A percentile compares a stretch with the other conserved stretches of the same genome.
These are phyloP conservation scores for Pangasius larnaudii DNA, from an alignment of 2,797 vertebrate species.

Conservation along the genomic window DNA sequence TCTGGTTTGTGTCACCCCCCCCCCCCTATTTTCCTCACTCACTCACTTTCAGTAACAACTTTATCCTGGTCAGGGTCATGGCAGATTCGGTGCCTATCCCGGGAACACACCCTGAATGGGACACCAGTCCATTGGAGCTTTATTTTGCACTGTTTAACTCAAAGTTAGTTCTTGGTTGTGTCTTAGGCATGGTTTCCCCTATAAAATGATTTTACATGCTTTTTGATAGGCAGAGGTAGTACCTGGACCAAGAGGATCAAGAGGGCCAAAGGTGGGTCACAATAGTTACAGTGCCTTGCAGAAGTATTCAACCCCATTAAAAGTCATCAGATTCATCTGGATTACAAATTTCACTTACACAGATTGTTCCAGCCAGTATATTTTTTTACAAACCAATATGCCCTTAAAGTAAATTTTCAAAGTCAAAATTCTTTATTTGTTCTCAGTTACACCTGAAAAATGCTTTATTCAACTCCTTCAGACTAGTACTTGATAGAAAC, in stretches of 20 bases:
- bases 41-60: background rate
- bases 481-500: background rate
- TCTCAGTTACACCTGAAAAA: background rate
- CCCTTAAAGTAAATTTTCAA: background rate
- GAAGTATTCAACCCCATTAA: background rate
- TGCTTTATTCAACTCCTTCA: background rate
- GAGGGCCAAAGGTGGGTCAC: constrained; percentile 90
- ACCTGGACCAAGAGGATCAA: constrained; percentile 82
- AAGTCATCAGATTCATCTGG: background rate
- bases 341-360: background rate
- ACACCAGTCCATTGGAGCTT: background rate
- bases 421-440: background rate
- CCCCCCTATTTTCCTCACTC: too few species aligned
- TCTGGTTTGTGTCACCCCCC: background rate
- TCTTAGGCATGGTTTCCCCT: background rate
- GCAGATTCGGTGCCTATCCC: background rate
- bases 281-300: background rate
- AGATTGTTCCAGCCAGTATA: background rate
- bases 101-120: background rate
- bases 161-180: background rate
- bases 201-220: constrained; percentile 47
- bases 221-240: constrained; percentile 79
- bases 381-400: background rate
- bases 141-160: background rate
- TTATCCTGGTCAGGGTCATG: background rate